A percentile compares a stretch with the other conserved stretches of the same genome.
These are phyloP conservation scores for Bufo bufo DNA, from an alignment of 2,113 vertebrate species.

Conservation along the genomic window DNA sequence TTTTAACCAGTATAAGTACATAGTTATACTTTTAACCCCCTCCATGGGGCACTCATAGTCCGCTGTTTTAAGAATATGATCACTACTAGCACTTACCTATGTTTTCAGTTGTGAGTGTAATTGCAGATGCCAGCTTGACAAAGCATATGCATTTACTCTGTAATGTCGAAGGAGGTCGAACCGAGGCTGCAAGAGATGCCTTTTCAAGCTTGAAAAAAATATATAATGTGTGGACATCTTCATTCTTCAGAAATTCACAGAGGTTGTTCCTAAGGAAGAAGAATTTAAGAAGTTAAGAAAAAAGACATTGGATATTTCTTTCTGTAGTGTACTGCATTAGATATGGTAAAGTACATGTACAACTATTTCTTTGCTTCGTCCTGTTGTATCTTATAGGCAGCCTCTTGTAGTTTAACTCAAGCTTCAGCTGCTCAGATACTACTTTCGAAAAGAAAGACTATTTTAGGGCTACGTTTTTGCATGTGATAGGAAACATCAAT, in stretches of 20 bases:
- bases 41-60: too few species aligned
- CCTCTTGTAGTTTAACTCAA: too few species aligned
- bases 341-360: too few species aligned
- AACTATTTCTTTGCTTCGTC: too few species aligned
- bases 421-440: too few species aligned
- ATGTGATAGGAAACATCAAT: too few species aligned
- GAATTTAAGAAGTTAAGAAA: too few species aligned
- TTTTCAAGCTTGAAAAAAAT: slow-evolving; percentile 46
- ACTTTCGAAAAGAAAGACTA: too few species aligned
- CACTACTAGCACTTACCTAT: slow-evolving; percentile 44
- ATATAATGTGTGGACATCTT: slow-evolving; percentile 55
- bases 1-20: background rate
- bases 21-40: background rate
- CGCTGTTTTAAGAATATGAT: background rate
- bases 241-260: slow-evolving; percentile 55
- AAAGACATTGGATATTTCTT: too few species aligned
- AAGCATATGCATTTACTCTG: slow-evolving; percentile 54
- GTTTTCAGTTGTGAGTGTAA: slow-evolving; percentile 47
- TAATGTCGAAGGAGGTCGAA: slow-evolving; percentile 28
- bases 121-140: slow-evolving; percentile 42
- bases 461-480: too few species aligned
- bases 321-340: too few species aligned
- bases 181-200: slow-evolving; percentile 21
- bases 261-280: slow-evolving; percentile 17
- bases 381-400: too few species aligned